Base-by-base conservation (phyloP, 2,888 invertebrate genomes). In the Asteroscopus sphinx region DNA sequence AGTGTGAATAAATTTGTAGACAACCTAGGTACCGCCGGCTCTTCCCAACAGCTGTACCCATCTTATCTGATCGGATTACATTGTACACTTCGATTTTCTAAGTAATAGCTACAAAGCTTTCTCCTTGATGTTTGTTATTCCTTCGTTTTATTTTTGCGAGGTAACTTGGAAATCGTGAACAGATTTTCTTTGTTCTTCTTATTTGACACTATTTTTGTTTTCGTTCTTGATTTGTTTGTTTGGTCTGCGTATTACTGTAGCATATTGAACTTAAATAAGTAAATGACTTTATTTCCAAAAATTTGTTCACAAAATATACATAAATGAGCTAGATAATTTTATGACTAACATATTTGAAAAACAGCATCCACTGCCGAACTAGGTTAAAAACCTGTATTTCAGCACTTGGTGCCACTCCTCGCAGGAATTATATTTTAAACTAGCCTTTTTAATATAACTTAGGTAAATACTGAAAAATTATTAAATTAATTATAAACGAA, bases 1-100 rank as follows among this genome's bases (percentile, higher is more conserved):
- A 85, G 80, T 83, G 82, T 82, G 89, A 89, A 89, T 89, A 88
- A 82, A 88, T 88, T 86, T 86, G 84, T 83, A 83, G 80, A 79
- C 80, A 79, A 71, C 73, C 67, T 68, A 76, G 69, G 62, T 41
- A 59, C 36, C 58, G 53, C 57, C 47, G 25, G 59, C 51, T 56
- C 51, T 53, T 39, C 28, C 39, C 62, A 58, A 67, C 66, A 68
- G 62, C 58, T 71, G 63, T 64, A 71, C 55, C 47, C 64, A 61
- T 63, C 60, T 61, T 73, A 71, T 68, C 62, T 54, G 69, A 66
- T 69, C 53, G 49, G 53, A 69, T 62, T 52, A 59, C 63, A 68
- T 54, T 62, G 58, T 58, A 63, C 58, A 63, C 42, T 62, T 62
- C 54, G 67, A 70, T 68, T 54, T 68, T 53, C 59, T 68, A 68